These are phyloP conservation scores for Rachycentron canadum DNA, from an alignment of 2,797 vertebrate species.

Conservation along the genomic window DNA sequence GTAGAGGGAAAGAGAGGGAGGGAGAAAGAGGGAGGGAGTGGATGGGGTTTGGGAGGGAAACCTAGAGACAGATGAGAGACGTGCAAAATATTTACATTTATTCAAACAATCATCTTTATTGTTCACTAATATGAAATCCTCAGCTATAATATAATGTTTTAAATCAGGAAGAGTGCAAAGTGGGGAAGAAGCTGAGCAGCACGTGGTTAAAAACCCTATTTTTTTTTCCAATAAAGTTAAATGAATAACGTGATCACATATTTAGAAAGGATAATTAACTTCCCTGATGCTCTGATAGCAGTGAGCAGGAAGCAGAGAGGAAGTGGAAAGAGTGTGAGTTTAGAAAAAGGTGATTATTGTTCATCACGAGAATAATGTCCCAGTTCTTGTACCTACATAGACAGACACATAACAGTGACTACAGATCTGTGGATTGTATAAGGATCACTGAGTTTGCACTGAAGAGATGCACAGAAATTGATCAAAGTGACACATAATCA, in stretches of 20 bases:
- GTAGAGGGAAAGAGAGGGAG: conserved; percentile 33
- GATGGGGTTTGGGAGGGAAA: conserved; percentile 48
- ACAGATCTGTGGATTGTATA: not conserved
- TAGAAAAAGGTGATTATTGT: conserved; percentile 29
- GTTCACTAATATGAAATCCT: not conserved
- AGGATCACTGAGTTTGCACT: not conserved
- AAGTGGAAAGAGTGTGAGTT: not conserved
- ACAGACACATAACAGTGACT: accelerated
- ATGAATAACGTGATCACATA: conserved; percentile 54
- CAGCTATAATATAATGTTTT: not conserved
- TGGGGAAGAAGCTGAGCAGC: not conserved
- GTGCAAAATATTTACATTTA: conserved; percentile 11
- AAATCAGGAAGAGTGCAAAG: not conserved
- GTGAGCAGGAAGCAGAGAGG: not conserved
- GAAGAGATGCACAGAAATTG: not conserved
- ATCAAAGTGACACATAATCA: not conserved
- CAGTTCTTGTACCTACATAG: not conserved
- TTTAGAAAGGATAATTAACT: conserved; percentile 56
- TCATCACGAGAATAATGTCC: not conserved
- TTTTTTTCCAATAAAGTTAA: not conserved
- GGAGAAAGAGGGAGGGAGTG: conserved; percentile 7
- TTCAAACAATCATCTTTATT: conserved; percentile 6
- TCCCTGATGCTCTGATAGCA: conserved; percentile 30
- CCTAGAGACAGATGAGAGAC: conserved; percentile 31
- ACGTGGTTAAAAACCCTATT: not conserved